A percentile compares a stretch with the other conserved stretches of the same genome.
These are phyloP conservation scores for Zootoca vivipara DNA, from an alignment of 2,113 vertebrate genomes.

Conservation along the genomic window DNA sequence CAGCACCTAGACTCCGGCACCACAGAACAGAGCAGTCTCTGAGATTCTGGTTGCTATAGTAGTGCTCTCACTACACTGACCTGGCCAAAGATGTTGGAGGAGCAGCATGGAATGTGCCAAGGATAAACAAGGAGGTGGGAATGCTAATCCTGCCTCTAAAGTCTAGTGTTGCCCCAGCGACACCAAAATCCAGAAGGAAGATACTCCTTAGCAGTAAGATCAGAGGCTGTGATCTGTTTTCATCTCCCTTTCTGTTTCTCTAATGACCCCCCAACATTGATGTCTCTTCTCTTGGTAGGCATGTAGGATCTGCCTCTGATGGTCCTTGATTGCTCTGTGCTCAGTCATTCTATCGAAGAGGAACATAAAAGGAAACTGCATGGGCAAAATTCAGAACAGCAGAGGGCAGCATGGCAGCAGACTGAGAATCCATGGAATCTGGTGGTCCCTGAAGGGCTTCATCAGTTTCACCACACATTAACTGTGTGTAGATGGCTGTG, in stretches of 20 bases:
- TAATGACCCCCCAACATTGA: neutral
- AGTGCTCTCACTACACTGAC: neutral
- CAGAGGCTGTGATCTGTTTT: neutral
- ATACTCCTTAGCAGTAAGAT: neutral
- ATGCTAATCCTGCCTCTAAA: neutral
- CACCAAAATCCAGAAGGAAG: neutral
- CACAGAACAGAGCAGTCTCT: neutral
- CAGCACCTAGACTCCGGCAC: neutral
- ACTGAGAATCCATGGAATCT: neutral
- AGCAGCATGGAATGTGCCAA: neutral
- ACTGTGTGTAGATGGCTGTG: neutral
- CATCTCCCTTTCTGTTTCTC: neutral
- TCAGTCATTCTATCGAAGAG: neutral
- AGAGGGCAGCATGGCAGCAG: neutral
- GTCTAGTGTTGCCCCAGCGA: neutral
- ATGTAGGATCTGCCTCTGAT: neutral
- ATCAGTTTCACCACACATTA: neutral
- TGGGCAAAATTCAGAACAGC: neutral
- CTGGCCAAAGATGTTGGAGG: neutral
- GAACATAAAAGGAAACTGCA: neutral
- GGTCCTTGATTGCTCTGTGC: neutral
- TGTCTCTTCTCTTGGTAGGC: neutral
- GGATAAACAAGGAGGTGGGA: neutral
- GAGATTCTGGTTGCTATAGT: slow-evolving; percentile 20
- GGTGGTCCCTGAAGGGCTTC: neutral